Base-by-base conservation (phyloP, 2,797 vertebrate species). In the Gallinago nigripennis region DNA sequence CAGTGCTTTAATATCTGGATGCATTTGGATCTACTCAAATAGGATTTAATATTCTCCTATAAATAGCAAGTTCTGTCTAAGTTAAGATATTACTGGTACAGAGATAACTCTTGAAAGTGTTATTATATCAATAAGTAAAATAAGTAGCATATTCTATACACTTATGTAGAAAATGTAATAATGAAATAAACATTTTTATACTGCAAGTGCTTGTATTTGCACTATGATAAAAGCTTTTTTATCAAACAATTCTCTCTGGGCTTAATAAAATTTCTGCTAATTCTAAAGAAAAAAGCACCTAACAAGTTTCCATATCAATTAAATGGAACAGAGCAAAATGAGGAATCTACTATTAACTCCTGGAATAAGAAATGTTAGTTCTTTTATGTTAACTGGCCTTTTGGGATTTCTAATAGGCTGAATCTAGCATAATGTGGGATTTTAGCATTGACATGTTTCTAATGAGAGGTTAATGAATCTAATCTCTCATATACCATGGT, bases 391-490 rank as follows among this genome's bases (percentile, higher is more conserved):
- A 94, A 94, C 79, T 76, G 51, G 76, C 24, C 92, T 92, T 91
- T 43, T 7, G 83, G 85, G 96, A 72, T 86, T 94, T 77, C 80
- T 96, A 94, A 90, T 82, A 88, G 80, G 45, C 73, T 94, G 80
- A 95, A 78, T 80, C 64, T 68, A 84, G 77, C 50, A 54, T 54
- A 61, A 87, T 72, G 53, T 78, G 92, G 72, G 82, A 94, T 94
- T 96, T 95, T 64, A 80, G 81, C 91, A 92, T 24, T 94, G 89
- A 84, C 90, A 82, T 82, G 20, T 65, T 96, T 88, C 92, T 94
- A 95, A 94, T 91, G 89, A 95, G 92, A 95, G 94, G 95, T 96
- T 97, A 97, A 96, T 93, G 80, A 97, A 96, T 88, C 68, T 95
- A 91, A 96, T 94, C 78, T 92, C 88, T 95, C 90, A 94, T 78